Conservation (phyloP, 2,888 invertebrate genomes). For the Sarcophaga variegata region DNA sequence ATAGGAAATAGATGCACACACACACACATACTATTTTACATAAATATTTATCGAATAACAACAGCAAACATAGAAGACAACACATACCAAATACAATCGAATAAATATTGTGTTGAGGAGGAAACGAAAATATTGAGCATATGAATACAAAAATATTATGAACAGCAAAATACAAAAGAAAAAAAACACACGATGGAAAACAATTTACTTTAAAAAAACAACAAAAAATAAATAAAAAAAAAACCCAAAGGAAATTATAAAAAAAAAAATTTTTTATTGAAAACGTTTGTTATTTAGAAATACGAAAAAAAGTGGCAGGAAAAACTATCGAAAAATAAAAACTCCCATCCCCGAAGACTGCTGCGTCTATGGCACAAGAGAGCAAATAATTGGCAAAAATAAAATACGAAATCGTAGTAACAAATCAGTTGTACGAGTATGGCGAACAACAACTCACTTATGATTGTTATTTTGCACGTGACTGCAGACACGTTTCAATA, state of each 20-base stretch:
- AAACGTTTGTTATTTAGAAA: slow-evolving; percentile 40
- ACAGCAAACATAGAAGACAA: not conserved
- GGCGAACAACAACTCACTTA: not conserved
- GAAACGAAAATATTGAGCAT: slow-evolving; percentile 26
- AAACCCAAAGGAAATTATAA: not conserved
- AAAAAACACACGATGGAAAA: slow-evolving; percentile 14
- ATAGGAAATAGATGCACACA: not conserved
- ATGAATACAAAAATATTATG: slow-evolving; percentile 2
- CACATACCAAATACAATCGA: not conserved
- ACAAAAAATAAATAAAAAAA: not conserved
- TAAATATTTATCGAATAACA: not conserved
- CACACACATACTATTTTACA: not conserved
- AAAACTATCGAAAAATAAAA: slow-evolving; percentile 1
- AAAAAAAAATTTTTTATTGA: slow-evolving; percentile 44
- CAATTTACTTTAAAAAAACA: slow-evolving; percentile 48
- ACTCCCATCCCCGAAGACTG: not conserved
- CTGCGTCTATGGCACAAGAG: not conserved
- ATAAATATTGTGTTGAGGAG: slow-evolving; percentile 17
- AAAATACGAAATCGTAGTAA: not conserved
- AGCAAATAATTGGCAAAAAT: not conserved
- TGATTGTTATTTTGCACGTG: slow-evolving; percentile 4
- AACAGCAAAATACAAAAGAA: not conserved
- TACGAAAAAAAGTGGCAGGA: slow-evolving; percentile 12
- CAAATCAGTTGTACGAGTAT: not conserved
- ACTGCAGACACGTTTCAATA: not conserved